phyloP scores from a whole-genome alignment of 2,888 invertebrate genomes.

The Trisateles emortualis region DNA sequence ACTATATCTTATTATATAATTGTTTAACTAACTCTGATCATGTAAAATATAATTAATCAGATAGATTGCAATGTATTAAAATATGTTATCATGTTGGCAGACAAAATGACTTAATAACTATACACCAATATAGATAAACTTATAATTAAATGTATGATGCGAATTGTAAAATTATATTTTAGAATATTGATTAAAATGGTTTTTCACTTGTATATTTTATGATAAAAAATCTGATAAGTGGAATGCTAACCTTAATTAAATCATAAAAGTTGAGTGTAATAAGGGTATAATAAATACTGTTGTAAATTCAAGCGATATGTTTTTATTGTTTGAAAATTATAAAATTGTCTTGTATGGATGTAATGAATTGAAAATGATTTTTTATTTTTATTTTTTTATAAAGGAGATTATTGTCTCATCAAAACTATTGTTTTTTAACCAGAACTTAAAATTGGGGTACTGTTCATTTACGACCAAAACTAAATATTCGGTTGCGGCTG shows the following conservation, averaged over 20 bases:
- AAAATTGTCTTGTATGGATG: too few species aligned
- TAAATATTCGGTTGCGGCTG: too few species aligned
- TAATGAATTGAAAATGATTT: too few species aligned
- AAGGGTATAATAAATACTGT: not conserved
- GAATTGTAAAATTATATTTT: not conserved
- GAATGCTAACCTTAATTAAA: not conserved
- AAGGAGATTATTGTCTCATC: too few species aligned
- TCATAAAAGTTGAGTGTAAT: not conserved
- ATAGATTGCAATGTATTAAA: constrained; percentile 7
- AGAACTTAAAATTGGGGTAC: too few species aligned
- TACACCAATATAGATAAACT: constrained; percentile 12
- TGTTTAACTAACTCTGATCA: constrained; percentile 23
- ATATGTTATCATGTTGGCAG: constrained; percentile 2
- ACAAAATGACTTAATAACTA: constrained; percentile 9
- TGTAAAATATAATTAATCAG: constrained; percentile 16
- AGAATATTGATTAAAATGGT: not conserved
- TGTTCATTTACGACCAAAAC: too few species aligned
- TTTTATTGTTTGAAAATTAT: too few species aligned
- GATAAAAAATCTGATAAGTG: not conserved
- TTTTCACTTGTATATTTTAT: not conserved
- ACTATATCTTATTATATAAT: constrained; percentile 9
- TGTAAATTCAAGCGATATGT: not conserved
- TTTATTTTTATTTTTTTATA: too few species aligned
- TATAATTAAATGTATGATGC: constrained; percentile 22
- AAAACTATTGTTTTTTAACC: too few species aligned